Conservation (phyloP, 2,888 invertebrate genomes). For the Chelonus formosanus region DNA sequence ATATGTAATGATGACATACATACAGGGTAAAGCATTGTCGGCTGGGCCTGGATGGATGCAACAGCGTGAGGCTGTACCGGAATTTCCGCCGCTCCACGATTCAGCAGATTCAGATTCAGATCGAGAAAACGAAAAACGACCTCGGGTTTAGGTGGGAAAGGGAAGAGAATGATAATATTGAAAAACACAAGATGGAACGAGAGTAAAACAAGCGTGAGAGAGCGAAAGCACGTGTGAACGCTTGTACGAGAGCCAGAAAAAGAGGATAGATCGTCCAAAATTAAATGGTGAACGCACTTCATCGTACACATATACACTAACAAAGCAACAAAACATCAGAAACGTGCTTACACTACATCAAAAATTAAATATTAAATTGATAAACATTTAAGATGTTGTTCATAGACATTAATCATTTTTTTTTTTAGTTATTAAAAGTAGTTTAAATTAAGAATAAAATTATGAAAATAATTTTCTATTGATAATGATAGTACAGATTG, state of each 20-base stretch:
- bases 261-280: conserved; percentile 7
- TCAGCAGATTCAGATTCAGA: conserved; percentile 63
- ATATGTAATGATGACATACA: conserved; percentile 52
- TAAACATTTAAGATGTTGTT: conserved; percentile 13
- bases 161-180: too few relatives aligned
- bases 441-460: too few relatives aligned
- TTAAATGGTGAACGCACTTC: conserved; percentile 24
- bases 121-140: conserved; percentile 62
- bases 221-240: conserved; percentile 30
- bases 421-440: neutral
- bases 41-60: conserved; percentile 64
- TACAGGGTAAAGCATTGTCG: conserved; percentile 60
- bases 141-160: conserved; percentile 55
- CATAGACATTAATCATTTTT: conserved; percentile 3
- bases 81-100: conserved; percentile 65
- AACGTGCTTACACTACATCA: too few relatives aligned
- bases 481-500: too few relatives aligned
- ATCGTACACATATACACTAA: conserved; percentile 9
- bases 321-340: too few relatives aligned
- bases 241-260: conserved; percentile 26
- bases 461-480: too few relatives aligned
- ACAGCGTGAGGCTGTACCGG: conserved; percentile 65
- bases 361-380: too few relatives aligned
- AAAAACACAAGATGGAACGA: conserved; percentile 22
- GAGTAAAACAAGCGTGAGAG: conserved; percentile 4